phyloP scores from a whole-genome alignment of 2,888 invertebrate species.

The Drosophila gaucha region DNA sequence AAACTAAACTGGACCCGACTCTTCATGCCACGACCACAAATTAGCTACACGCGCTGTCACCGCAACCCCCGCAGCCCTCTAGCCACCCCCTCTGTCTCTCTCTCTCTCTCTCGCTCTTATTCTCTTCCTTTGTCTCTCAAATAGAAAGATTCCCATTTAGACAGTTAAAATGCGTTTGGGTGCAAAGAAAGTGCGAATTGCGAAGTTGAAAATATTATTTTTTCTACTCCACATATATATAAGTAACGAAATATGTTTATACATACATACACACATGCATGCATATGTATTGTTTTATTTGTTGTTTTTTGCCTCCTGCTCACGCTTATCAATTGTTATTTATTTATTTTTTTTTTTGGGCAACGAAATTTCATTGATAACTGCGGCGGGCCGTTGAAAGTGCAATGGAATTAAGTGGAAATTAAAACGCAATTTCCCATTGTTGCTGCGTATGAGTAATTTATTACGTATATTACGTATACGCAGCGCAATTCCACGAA shows the following conservation, averaged over 20 bases:
- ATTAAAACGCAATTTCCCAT: slow-evolving; percentile 57
- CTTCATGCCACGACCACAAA: slow-evolving; percentile 34
- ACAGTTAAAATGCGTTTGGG: slow-evolving; percentile 15
- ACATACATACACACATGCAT: neutral
- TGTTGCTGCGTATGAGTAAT: slow-evolving; percentile 60
- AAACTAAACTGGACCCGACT: slow-evolving; percentile 25
- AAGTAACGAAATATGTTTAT: slow-evolving; percentile 1
- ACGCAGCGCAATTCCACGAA: slow-evolving; percentile 38
- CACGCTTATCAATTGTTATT: slow-evolving; percentile 25
- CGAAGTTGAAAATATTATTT: slow-evolving; percentile 9
- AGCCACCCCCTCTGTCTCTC: neutral
- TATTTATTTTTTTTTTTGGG: slow-evolving; percentile 20
- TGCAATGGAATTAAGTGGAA: slow-evolving; percentile 15
- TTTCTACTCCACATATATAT: neutral
- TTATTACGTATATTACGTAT: slow-evolving; percentile 47
- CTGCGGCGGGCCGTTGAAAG: slow-evolving; percentile 11
- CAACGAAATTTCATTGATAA: slow-evolving; percentile 37
- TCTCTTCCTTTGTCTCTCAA: neutral
- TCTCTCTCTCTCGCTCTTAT: neutral
- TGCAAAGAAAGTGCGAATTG: slow-evolving; percentile 46
- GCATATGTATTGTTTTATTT: neutral
- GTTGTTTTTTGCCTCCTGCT: neutral
- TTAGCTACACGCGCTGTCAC: slow-evolving; percentile 65
- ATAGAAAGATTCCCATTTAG: slow-evolving; percentile 11
- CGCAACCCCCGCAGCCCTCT: slow-evolving; percentile 27